These are phyloP conservation scores for Ormyrus pomaceus DNA, from an alignment of 2,888 invertebrate species.

Conservation along the genomic window DNA sequence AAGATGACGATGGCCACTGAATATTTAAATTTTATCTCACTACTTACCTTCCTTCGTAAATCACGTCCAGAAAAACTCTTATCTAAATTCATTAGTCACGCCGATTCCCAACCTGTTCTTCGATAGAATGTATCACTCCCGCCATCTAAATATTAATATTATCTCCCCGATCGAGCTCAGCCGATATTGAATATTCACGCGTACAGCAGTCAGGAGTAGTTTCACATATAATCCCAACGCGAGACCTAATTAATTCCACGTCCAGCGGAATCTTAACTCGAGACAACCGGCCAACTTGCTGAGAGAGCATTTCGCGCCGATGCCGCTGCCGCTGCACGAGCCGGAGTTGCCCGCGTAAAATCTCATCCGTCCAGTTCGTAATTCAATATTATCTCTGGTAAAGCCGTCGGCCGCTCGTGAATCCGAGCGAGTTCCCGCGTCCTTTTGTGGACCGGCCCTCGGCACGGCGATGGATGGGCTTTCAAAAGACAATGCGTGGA, in stretches of 20 bases:
- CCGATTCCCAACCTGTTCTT: no score
- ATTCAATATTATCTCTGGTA: slow-evolving; percentile 44
- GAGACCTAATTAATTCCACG: slow-evolving; percentile 41
- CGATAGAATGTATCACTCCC: slow-evolving; percentile 20
- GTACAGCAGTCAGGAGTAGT: slow-evolving; percentile 19
- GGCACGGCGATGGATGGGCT: no score
- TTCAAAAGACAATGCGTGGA: no score
- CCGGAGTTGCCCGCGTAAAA: slow-evolving; percentile 8
- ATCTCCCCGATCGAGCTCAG: not conserved
- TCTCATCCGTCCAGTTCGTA: slow-evolving; percentile 38
- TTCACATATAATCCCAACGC: slow-evolving; percentile 1
- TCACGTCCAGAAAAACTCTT: no score
- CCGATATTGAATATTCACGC: not conserved
- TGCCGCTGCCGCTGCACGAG: not conserved
- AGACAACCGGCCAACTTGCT: slow-evolving; percentile 14
- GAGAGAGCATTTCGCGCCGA: slow-evolving; percentile 30
- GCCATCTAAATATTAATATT: slow-evolving; percentile 37
- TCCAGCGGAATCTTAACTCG: slow-evolving; percentile 31
- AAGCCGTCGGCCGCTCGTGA: not conserved
- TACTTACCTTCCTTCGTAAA: not conserved
- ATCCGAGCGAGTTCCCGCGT: not conserved
- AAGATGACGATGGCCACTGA: no score
- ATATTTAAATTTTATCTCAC: not conserved
- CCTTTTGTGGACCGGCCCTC: not conserved
- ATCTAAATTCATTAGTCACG: no score